Conservation (phyloP, 2,113 vertebrate species). For the Hypomesus transpacificus region DNA sequence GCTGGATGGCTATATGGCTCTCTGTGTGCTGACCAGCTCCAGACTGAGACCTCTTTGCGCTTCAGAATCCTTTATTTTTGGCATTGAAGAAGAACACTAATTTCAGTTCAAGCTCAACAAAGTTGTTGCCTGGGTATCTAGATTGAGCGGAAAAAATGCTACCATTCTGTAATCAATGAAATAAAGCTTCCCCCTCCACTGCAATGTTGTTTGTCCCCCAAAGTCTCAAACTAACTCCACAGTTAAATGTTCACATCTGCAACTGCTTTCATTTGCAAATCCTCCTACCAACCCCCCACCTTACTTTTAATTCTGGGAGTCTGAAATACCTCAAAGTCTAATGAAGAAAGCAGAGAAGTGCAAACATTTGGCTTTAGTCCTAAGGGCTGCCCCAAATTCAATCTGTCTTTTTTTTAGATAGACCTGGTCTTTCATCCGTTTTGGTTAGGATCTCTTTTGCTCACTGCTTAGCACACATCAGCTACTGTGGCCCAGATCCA, state of each 20-base stretch:
- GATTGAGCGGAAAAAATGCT: constrained; percentile 81
- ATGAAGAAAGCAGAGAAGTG: constrained; percentile 86
- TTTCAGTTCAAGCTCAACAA: constrained; percentile 69
- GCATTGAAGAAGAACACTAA: constrained; percentile 56
- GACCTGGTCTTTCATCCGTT: constrained; percentile 7
- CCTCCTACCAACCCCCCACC: constrained; percentile 71
- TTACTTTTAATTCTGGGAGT: constrained; percentile 80
- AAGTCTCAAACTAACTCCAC: constrained; percentile 83
- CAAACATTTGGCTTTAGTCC: constrained; percentile 84
- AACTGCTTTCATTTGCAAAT: constrained; percentile 98
- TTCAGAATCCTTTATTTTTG: constrained; percentile 60
- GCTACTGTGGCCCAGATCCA: constrained; percentile 6
- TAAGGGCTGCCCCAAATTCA: constrained; percentile 79
- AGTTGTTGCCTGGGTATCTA: constrained; percentile 92
- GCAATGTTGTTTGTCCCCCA: constrained; percentile 87
- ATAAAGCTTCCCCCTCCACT: constrained; percentile 73
- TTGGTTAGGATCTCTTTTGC: constrained; percentile 26
- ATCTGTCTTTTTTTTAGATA: constrained; percentile 29
- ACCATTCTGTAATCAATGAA: constrained; percentile 95
- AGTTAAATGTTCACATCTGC: constrained; percentile 96
- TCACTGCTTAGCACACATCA: constrained; percentile 12
- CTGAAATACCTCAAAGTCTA: constrained; percentile 90
- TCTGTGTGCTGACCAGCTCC: constrained; percentile 63
- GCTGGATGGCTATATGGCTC: background rate
- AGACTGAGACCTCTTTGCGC: constrained; percentile 59